These are phyloP conservation scores for Coracias cyanogaster DNA, from an alignment of 2,797 vertebrate genomes.

Conservation along the genomic window DNA sequence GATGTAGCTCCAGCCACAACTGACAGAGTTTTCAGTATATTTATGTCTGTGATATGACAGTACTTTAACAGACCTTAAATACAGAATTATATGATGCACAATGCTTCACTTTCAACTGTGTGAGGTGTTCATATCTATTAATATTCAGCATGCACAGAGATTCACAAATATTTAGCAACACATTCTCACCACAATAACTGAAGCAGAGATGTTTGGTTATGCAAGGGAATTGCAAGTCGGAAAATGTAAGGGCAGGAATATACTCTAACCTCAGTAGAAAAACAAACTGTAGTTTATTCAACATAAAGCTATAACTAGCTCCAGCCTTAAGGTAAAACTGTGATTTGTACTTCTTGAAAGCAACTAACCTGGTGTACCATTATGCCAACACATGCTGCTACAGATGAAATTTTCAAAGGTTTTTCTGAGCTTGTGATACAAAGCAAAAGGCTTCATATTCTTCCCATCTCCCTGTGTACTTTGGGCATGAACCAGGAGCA, in stretches of 20 bases:
- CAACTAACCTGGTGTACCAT: neutral
- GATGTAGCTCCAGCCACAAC: neutral
- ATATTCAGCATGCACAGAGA: neutral
- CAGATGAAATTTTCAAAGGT: neutral
- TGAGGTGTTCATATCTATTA: neutral
- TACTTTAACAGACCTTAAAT: neutral
- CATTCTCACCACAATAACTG: neutral
- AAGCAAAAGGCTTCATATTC: neutral
- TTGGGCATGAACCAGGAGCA: neutral
- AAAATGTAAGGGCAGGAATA: neutral
- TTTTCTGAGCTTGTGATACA: neutral
- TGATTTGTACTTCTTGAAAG: neutral
- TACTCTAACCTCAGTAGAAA: neutral
- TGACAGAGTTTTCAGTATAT: neutral
- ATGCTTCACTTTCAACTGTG: neutral
- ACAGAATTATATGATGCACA: neutral
- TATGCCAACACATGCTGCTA: neutral
- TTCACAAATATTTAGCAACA: neutral
- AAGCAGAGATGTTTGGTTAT: neutral
- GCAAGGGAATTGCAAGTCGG: neutral
- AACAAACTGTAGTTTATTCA: neutral
- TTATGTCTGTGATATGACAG: neutral
- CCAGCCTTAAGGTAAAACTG: neutral
- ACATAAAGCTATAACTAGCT: neutral
- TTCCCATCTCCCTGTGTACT: neutral